Conservation (phyloP, 2,888 invertebrate species). For the Cerastis rubricosa region DNA sequence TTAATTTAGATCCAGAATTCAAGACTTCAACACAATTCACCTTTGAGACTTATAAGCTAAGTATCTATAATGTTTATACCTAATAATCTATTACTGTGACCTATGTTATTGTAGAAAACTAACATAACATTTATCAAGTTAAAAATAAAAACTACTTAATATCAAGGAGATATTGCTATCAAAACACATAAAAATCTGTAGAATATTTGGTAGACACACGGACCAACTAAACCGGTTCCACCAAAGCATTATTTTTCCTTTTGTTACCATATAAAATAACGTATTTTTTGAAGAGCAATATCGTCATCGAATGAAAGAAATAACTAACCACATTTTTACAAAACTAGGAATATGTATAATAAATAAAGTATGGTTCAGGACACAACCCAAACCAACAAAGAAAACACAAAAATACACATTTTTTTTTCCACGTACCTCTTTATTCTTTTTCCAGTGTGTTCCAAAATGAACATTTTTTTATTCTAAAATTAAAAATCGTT, state of each 20-base stretch:
- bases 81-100: not conserved
- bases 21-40: too few species aligned
- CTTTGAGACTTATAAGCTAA: conserved; percentile 29
- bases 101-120: not conserved
- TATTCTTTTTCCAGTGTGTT: not conserved
- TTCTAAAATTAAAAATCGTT: not conserved
- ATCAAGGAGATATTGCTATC: not conserved
- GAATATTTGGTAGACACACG: not conserved
- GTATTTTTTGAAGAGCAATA: not conserved
- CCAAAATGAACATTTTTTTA: not conserved
- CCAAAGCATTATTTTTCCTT: not conserved
- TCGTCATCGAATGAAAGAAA: not conserved
- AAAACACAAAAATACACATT: too few species aligned
- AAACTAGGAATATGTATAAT: not conserved
- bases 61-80: conserved; percentile 11
- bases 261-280: not conserved
- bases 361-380: not conserved
- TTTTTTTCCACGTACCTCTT: not conserved
- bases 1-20: not conserved
- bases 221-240: too few species aligned
- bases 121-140: not conserved
- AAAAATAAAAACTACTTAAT: not conserved
- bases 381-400: not conserved
- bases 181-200: not conserved
- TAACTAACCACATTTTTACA: not conserved